phyloP scores from a whole-genome alignment of 2,888 invertebrate species.

The Drosophila testacea region DNA sequence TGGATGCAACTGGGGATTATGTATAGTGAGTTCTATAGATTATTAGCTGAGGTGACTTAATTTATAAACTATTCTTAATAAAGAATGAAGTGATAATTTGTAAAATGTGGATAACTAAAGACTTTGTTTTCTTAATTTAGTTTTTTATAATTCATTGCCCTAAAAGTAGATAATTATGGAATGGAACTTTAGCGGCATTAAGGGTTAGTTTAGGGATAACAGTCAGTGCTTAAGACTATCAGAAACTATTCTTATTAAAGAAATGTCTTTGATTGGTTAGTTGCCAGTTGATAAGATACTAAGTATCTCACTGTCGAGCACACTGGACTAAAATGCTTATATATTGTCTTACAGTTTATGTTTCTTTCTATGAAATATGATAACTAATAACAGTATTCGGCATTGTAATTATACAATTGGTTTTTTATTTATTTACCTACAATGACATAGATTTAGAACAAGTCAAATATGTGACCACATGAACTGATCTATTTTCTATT shows the following conservation, averaged over 20 bases:
- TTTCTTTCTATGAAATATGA: neutral
- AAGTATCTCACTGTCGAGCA: neutral
- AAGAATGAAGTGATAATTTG: no score
- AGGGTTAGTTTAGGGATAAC: no score
- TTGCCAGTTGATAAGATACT: neutral
- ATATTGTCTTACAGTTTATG: neutral
- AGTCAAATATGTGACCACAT: conserved; percentile 17
- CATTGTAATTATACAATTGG: neutral
- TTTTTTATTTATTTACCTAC: no score
- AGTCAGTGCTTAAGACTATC: no score
- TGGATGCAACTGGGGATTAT: neutral
- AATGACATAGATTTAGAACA: neutral
- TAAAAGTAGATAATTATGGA: no score
- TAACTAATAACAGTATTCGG: neutral
- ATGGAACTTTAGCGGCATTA: no score
- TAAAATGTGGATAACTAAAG: no score
- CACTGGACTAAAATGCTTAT: neutral
- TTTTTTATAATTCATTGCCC: no score
- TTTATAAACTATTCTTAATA: no score
- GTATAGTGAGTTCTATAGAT: neutral
- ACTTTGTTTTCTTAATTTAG: no score
- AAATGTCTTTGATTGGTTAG: neutral
- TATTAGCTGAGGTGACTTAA: neutral
- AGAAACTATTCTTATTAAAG: no score
- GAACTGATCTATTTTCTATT: conserved; percentile 6